Conservation (phyloP, 2,797 vertebrate species). For the Muscicapa striata region DNA sequence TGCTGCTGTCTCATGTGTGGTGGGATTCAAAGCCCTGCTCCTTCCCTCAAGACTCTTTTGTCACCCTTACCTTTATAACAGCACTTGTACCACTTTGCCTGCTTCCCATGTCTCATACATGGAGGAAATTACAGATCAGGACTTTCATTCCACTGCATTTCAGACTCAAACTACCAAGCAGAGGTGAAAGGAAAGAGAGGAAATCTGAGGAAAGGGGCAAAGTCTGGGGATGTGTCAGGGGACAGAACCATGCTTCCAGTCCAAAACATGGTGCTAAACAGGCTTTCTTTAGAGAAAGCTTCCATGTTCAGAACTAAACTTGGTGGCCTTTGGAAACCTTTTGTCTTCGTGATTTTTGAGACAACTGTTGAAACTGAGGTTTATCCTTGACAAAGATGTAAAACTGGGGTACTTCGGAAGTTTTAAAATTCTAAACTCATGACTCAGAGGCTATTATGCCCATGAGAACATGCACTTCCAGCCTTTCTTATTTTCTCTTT, state of each 20-base stretch:
- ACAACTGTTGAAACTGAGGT: not conserved
- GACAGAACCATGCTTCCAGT: not conserved
- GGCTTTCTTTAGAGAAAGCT: not conserved
- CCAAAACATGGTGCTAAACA: not conserved
- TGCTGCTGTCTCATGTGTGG: not conserved
- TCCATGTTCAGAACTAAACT: not conserved
- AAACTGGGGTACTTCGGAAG: not conserved
- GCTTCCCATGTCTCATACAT: accelerated
- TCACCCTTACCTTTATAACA: not conserved
- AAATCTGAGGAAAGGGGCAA: not conserved
- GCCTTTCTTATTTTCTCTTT: not conserved
- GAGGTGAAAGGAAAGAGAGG: not conserved
- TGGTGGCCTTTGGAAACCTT: not conserved
- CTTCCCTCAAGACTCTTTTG: not conserved
- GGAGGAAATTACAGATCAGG: not conserved
- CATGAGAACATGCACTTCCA: not conserved
- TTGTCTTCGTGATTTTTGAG: not conserved
- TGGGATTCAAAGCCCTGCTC: not conserved
- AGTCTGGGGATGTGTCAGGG: not conserved
- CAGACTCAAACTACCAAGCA: not conserved
- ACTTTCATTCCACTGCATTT: not conserved
- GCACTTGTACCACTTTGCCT: not conserved
- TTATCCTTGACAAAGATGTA: not conserved
- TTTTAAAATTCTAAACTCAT: not conserved
- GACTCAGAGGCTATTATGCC: not conserved